A percentile compares a stretch with the other conserved stretches of the same genome.
phyloP scores from a whole-genome alignment of 2,797 vertebrate species.

The Danio kyathit region DNA sequence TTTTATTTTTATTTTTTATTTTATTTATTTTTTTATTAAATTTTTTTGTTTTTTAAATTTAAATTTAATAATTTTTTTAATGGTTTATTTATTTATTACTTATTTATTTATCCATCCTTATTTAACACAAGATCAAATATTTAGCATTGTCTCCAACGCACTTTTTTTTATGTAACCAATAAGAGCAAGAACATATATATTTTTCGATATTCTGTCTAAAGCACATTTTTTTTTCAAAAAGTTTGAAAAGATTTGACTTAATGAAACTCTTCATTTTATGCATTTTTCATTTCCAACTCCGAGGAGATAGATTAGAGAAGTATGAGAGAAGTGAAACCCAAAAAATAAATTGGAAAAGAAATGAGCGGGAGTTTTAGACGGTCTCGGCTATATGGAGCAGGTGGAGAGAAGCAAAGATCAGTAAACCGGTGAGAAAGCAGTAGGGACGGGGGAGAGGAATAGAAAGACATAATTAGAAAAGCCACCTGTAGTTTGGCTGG shows the following conservation, averaged over 20 bases:
- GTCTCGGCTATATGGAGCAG: slow-evolving; percentile 16
- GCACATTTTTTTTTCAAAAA: not conserved
- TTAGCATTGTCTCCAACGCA: not conserved
- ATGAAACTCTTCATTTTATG: not conserved
- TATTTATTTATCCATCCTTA: no score
- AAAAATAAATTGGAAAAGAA: not conserved
- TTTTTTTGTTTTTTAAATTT: no score
- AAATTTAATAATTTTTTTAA: no score
- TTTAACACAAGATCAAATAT: not conserved
- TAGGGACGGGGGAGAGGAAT: not conserved
- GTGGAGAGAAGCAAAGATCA: slow-evolving; percentile 14
- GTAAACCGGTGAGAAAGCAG: slow-evolving; percentile 12
- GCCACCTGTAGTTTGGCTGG: slow-evolving; percentile 45
- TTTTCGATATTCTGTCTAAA: no score
- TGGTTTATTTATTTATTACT: no score
- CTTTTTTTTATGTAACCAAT: not conserved
- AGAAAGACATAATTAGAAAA: slow-evolving; percentile 53
- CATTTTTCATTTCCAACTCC: not conserved
- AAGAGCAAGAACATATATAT: not conserved
- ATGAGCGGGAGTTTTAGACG: not conserved
- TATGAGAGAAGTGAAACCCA: not conserved
- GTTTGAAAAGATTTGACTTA: not conserved
- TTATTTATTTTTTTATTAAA: no score
- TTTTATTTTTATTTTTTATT: no score
- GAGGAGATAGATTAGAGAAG: not conserved